Percentiles rank a stretch among this genome's conserved stretches.
These are phyloP conservation scores for Poecilus cupreus DNA, from an alignment of 2,888 invertebrate genomes.

Conservation along the genomic window DNA sequence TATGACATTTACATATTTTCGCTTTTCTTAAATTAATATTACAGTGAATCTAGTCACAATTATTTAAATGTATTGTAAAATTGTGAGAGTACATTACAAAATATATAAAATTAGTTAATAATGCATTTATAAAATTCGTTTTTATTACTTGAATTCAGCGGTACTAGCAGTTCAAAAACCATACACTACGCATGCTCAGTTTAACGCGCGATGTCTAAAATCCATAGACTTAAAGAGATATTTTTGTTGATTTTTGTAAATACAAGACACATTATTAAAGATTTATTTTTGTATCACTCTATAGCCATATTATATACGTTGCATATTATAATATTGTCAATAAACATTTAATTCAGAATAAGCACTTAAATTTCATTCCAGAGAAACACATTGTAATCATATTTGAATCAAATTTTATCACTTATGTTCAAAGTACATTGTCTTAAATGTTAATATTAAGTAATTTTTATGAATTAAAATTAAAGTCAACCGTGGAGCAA, in stretches of 20 bases:
- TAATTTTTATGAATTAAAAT: constrained; percentile 5
- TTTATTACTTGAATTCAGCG: constrained; percentile 26
- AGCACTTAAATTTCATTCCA: not conserved
- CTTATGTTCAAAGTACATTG: not conserved
- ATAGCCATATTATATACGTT: not conserved
- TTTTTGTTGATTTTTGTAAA: not conserved
- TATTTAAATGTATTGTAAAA: too few relatives aligned
- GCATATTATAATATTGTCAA: not conserved
- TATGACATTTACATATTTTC: constrained; percentile 50
- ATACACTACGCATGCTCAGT: constrained; percentile 45
- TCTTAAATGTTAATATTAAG: not conserved
- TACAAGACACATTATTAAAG: not conserved
- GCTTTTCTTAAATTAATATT: not conserved
- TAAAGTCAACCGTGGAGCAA: constrained; percentile 2
- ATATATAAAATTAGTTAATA: too few relatives aligned
- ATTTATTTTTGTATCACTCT: not conserved
- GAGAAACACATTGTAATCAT: not conserved
- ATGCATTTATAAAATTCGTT: not conserved
- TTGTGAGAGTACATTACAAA: too few relatives aligned
- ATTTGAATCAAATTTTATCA: not conserved
- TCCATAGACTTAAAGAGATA: not conserved
- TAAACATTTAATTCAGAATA: constrained; percentile 17
- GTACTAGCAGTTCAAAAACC: not conserved
- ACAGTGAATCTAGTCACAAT: too few relatives aligned
- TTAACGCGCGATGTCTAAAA: constrained; percentile 18